Conservation (phyloP, 53 echinoderm and acorn worm genomes). For the Holothuria scabra region DNA sequence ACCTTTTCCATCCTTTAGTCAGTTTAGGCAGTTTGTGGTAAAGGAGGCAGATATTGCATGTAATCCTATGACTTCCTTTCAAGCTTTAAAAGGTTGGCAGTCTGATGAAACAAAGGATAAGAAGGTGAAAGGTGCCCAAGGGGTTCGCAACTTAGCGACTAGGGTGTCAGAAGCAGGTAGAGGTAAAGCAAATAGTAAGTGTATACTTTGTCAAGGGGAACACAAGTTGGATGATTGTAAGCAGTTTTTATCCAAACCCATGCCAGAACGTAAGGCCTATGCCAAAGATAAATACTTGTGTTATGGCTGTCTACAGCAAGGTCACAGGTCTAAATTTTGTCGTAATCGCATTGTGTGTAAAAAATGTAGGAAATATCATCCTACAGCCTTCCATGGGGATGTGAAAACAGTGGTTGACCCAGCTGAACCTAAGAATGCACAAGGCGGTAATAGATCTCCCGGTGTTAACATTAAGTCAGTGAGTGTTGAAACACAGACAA, state of each 20-base stretch:
- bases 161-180: not conserved
- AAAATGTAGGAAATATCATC: not conserved
- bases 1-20: slow-evolving; percentile 20
- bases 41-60: no score
- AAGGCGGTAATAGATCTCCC: no score
- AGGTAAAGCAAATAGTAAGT: not conserved
- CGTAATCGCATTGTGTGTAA: not conserved
- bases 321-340: no score
- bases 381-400: not conserved
- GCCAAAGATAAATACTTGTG: not conserved
- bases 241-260: not conserved
- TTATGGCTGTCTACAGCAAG: no score
- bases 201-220: not conserved
- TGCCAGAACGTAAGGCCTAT: not conserved
- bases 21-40: not conserved
- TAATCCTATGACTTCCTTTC: slow-evolving; percentile 21
- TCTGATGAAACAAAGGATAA: not conserved
- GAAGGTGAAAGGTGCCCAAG: no score
- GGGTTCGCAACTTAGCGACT: not conserved
- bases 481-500: not conserved
- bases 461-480: no score
- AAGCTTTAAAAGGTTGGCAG: slow-evolving; percentile 4
- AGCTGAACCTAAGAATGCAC: no score
- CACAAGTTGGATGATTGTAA: not conserved
- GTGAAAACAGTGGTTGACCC: not conserved